Evolutionary conservation across 1,140 invertebrate genomes (phyloP), one percentile per base, ranked within the genome.

Genomic region (Oryzaephilus surinamensis): DNA sequence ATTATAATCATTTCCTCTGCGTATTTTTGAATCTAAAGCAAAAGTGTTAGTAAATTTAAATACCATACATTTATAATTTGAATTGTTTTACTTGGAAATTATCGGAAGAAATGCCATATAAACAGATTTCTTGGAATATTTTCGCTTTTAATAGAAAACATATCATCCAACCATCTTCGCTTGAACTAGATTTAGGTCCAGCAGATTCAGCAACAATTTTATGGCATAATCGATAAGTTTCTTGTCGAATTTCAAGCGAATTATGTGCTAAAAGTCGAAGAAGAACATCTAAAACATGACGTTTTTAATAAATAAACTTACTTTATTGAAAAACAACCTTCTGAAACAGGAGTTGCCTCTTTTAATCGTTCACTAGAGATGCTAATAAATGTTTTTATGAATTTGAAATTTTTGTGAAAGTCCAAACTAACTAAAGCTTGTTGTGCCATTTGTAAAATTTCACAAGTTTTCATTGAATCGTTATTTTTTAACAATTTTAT

Each of bases 1-100:
- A 72, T 71, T 15, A 75, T 43, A 41, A 81, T 52, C 32, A 78
- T 74, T 26, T 77, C 69, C 50, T 70, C 66, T 2, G 75, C 64
- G 40, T 66, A 63, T n/a, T 51, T 56, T 46, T 61, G 63, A 23
- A 77, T 64, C 72, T 76, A 50, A 20, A 58, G 60, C 39, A 15
- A 14, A 6, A 35, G 11, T 21, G 21, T 15, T 12, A 27, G 15
- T 30, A 19, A 38, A 14, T n/a, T 4, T 20, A 20, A 41, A 18
- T 33, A 6, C 6, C n/a, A 28, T 7, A 33, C n/a, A 47, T 37
- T 41, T 41, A 29, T 41, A 20, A 33, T 28, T 29, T 30, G 18
- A 12, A 24, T 29, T 38, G n/a, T 20, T 13, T 44, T 52, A 66
- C 64, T 50, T 57, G 50, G 26, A 50, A 34, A 40, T 66, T 54